Evolutionary conservation across 2,797 vertebrate species (phyloP).

Genomic region (Myoxocephalus aenaeus): DNA sequence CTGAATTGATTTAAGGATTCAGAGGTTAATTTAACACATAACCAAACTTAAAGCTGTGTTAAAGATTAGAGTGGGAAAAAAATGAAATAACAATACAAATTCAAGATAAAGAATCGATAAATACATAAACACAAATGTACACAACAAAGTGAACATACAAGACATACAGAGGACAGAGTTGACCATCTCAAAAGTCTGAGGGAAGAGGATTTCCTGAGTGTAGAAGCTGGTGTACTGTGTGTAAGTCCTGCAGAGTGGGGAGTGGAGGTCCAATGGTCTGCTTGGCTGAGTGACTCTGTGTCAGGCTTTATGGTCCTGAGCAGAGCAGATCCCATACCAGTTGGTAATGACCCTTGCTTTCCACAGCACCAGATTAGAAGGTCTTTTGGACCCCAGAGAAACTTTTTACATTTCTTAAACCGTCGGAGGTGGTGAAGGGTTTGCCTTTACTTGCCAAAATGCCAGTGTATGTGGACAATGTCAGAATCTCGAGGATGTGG

Average conservation of each 20-base stretch:
- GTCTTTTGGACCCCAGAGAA: neutral
- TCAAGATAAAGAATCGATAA: neutral
- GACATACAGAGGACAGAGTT: neutral
- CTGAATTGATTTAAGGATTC: neutral
- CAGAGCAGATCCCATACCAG: neutral
- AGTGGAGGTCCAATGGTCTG: slow-evolving; percentile 15
- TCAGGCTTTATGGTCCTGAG: neutral
- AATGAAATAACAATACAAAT: neutral
- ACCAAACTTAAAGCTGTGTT: neutral
- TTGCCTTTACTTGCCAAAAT: neutral
- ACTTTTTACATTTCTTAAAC: neutral
- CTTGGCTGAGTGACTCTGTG: neutral
- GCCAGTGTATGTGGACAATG: neutral
- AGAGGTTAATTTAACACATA: neutral
- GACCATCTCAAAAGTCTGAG: neutral
- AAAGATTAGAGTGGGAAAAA: neutral
- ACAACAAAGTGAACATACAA: neutral
- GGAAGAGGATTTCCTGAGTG: slow-evolving; percentile 15
- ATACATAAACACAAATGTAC: neutral
- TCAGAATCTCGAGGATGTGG: neutral
- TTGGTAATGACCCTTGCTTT: neutral
- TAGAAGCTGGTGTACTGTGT: neutral
- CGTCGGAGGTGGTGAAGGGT: neutral
- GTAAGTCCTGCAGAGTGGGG: slow-evolving; percentile 2
- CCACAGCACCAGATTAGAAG: slow-evolving; percentile 4